Evolutionary conservation across 2,113 vertebrate species (phyloP), one percentile per base, ranked within the genome.

Genomic region (Conger conger): DNA sequence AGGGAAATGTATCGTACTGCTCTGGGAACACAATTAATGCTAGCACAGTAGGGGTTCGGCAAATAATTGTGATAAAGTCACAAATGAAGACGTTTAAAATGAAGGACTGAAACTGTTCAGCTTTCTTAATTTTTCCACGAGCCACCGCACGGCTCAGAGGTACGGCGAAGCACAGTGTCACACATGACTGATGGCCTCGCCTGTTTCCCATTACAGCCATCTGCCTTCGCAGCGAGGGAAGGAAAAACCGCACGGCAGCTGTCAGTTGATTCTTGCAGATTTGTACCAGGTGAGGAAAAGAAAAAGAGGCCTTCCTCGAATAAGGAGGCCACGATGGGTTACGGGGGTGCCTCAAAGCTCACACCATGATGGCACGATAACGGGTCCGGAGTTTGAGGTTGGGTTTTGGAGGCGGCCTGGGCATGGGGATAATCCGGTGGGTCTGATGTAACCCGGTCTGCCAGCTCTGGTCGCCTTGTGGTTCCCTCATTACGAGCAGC

Each of bases 191-290:
- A 73, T 36, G 86, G 76, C 30, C 57, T 87, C 89, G 92, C 89
- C 91, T 94, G 93, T 87, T 94, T 94, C 86, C 90, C 86, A 92
- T 95, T 94, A 91, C 42, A 88, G 73, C 90, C 91, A 94, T 90
- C 92, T 89, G 86, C 82, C 85, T 78, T 81, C 83, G 89, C 89
- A 89, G 81, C 84, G 76, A 90, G 88, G 90, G 92, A 93, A 93
- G 92, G 27, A 27, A 8, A 63, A 23, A 23, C 57, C 85, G 88
- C 90, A 82, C 87, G 91, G 90, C 91, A 89, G 88, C 88, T 90
- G 86, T 86, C 80, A 87, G 90, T 90, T 85, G 81, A 82, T 83
- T 85, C 86, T 77, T 87, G 85, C 87, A 88, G 91, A 92, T 88
- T 87, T 84, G 87, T 93, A 85, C 89, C 87, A 9, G 85, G 86